Conservation (phyloP, 2,113 vertebrate genomes). For the Physeter macrocephalus region DNA sequence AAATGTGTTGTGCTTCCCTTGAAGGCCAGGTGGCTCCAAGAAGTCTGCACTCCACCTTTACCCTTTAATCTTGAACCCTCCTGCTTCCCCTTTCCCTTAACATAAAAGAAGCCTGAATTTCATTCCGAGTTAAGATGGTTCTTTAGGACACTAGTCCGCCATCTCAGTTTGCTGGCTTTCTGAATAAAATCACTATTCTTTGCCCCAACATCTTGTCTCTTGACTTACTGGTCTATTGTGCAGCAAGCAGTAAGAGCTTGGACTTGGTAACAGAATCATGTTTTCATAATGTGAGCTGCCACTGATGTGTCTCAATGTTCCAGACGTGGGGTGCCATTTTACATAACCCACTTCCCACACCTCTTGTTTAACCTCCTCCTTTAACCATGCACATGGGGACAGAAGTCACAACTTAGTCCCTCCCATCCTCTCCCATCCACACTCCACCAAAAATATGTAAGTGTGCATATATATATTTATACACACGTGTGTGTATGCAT, state of each 20-base stretch:
- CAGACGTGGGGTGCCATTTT: not conserved
- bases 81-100: not conserved
- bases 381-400: fast-evolving
- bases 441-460: not conserved
- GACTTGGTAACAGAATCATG: not conserved
- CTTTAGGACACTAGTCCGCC: not conserved
- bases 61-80: not conserved
- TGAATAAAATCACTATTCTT: not conserved
- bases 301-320: not conserved
- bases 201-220: not conserved
- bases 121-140: not conserved
- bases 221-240: too few species aligned
- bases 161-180: not conserved
- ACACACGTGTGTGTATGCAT: not conserved
- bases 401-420: not conserved
- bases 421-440: not conserved
- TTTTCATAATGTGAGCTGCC: fast-evolving
- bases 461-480: not conserved
- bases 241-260: not conserved
- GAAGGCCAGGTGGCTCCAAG: not conserved
- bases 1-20: not conserved
- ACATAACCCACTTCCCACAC: not conserved
- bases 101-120: not conserved
- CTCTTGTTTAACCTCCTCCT: not conserved
- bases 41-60: not conserved